phyloP scores from a whole-genome alignment of 2,888 invertebrate genomes.

The Metacarcinus magister region DNA sequence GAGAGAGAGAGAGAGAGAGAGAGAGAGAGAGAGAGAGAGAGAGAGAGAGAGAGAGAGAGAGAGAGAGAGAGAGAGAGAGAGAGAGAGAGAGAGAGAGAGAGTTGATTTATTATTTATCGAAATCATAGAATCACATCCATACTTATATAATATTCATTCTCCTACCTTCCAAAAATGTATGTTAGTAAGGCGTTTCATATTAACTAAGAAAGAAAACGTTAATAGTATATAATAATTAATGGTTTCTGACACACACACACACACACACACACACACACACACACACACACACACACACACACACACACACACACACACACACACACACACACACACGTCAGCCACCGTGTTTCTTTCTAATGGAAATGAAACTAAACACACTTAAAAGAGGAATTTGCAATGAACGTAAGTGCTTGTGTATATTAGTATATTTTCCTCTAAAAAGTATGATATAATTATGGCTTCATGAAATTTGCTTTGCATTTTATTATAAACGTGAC shows the following conservation, averaged over 20 bases:
- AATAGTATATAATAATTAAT: neutral
- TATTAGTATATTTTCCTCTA: neutral
- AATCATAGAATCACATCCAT: neutral
- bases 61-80: conserved; percentile 52
- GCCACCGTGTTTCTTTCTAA: neutral
- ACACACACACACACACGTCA: conserved; percentile 29
- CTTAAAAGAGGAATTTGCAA: neutral
- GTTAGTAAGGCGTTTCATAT: neutral
- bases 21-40: conserved; percentile 57
- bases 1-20: conserved; percentile 32
- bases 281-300: conserved; percentile 27
- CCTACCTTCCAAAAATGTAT: neutral
- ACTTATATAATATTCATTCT: neutral
- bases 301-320: conserved; percentile 42
- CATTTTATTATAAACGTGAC: neutral
- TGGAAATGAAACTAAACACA: neutral
- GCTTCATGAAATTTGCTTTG: conserved; percentile 45
- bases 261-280: conserved; percentile 48
- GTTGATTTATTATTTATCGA: neutral
- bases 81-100: conserved; percentile 58
- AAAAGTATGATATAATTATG: conserved; percentile 45
- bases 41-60: conserved; percentile 31
- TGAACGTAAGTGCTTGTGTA: conserved; percentile 21
- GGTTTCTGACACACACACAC: neutral
- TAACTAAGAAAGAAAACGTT: neutral